Conservation (phyloP, 2,797 vertebrate species). For the Gambusia yucatana region DNA sequence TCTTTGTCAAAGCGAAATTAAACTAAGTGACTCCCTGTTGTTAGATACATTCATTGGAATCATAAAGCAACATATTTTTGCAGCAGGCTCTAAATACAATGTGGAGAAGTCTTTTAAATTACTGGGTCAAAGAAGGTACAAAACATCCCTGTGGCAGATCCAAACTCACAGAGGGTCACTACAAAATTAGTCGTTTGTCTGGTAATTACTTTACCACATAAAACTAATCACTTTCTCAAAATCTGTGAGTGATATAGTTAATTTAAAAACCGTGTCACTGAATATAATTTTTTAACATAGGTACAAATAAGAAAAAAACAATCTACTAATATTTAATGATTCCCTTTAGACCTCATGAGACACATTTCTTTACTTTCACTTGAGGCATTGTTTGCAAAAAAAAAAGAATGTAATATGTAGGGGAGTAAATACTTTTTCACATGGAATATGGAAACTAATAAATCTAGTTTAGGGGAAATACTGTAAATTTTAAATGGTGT, state of each 20-base stretch:
- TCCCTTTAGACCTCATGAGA: background rate
- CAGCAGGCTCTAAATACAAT: background rate
- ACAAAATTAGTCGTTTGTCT: background rate
- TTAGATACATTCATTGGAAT: background rate
- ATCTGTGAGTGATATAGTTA: background rate
- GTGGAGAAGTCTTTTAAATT: background rate
- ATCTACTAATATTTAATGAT: background rate
- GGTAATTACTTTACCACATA: background rate
- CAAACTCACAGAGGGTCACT: background rate
- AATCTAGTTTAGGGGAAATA: background rate
- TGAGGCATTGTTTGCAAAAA: background rate
- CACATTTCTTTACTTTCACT: background rate
- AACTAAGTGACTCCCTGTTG: background rate
- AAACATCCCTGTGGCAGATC: background rate
- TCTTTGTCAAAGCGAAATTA: background rate
- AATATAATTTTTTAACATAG: background rate
- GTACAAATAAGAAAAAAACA: background rate
- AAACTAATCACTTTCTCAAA: background rate
- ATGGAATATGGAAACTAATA: conserved; percentile 1
- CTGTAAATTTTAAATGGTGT: background rate
- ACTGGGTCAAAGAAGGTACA: background rate
- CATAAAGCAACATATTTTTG: background rate
- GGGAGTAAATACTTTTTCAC: background rate
- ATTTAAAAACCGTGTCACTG: background rate
- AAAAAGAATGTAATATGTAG: no score